Percentiles rank a stretch among this genome's conserved stretches.
These are phyloP conservation scores for Menidia menidia DNA, from an alignment of 2,797 vertebrate species.

Conservation along the genomic window DNA sequence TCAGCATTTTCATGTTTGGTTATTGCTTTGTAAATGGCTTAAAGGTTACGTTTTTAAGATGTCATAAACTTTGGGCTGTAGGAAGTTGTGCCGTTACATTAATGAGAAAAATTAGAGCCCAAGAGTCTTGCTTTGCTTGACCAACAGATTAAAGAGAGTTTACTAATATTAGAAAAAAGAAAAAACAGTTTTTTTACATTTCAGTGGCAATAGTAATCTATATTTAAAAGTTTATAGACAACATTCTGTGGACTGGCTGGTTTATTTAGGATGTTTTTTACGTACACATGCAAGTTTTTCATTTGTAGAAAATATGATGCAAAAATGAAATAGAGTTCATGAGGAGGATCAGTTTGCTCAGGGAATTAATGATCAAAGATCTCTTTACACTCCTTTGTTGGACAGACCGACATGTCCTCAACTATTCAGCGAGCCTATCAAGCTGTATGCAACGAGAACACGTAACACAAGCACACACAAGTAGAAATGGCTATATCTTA, in stretches of 20 bases:
- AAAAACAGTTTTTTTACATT: neutral
- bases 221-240: too few species aligned
- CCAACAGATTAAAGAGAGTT: too few species aligned
- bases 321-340: neutral
- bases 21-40: neutral
- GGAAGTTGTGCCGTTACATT: neutral
- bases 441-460: constrained; percentile 15
- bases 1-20: neutral
- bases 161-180: neutral
- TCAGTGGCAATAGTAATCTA: neutral
- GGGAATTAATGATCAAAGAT: neutral
- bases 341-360: constrained; percentile 11
- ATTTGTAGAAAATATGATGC: constrained; percentile 1
- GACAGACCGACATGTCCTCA: constrained; percentile 1
- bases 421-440: constrained; percentile 6
- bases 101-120: neutral
- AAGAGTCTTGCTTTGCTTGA: neutral
- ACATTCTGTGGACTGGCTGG: too few species aligned
- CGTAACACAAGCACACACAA: too few species aligned
- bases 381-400: constrained; percentile 3
- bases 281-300: too few species aligned
- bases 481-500: constrained; percentile 3
- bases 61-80: neutral
- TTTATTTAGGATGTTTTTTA: too few species aligned
- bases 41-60: constrained; percentile 1